phyloP scores from a whole-genome alignment of 2,888 invertebrate species.

The Spilosoma lubricipeda region DNA sequence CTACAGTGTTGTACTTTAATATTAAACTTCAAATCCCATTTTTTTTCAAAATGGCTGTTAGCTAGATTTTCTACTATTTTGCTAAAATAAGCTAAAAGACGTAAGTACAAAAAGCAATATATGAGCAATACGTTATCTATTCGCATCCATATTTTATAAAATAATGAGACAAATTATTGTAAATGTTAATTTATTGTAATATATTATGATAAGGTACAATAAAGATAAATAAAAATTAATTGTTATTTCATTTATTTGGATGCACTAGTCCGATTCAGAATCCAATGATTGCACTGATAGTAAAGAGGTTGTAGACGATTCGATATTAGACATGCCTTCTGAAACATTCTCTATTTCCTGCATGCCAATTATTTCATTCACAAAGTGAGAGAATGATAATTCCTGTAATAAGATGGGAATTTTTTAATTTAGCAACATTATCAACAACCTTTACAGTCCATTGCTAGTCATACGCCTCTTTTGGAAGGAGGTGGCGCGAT shows the following conservation, averaged over 20 bases:
- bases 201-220: slow-evolving; percentile 38
- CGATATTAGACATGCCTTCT: slow-evolving; percentile 58
- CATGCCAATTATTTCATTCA: slow-evolving; percentile 82
- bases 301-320: slow-evolving; percentile 7
- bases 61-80: background rate
- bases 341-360: slow-evolving; percentile 70
- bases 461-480: too few species aligned
- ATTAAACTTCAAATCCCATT: too few species aligned
- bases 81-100: background rate
- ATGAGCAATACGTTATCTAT: slow-evolving; percentile 7
- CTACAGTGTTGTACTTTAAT: background rate
- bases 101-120: slow-evolving; percentile 8
- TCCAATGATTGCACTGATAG: background rate
- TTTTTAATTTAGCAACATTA: background rate
- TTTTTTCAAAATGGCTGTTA: background rate
- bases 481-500: too few species aligned
- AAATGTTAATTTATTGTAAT: slow-evolving; percentile 48
- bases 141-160: slow-evolving; percentile 24
- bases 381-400: slow-evolving; percentile 74
- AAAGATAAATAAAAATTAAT: slow-evolving; percentile 29
- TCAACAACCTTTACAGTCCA: background rate
- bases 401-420: slow-evolving; percentile 60
- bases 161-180: slow-evolving; percentile 45
- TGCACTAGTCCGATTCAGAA: slow-evolving; percentile 2
- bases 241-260: slow-evolving; percentile 1